Evolutionary conservation across 2,888 invertebrate species (phyloP).

Genomic region (Nephrotoma flavescens): DNA sequence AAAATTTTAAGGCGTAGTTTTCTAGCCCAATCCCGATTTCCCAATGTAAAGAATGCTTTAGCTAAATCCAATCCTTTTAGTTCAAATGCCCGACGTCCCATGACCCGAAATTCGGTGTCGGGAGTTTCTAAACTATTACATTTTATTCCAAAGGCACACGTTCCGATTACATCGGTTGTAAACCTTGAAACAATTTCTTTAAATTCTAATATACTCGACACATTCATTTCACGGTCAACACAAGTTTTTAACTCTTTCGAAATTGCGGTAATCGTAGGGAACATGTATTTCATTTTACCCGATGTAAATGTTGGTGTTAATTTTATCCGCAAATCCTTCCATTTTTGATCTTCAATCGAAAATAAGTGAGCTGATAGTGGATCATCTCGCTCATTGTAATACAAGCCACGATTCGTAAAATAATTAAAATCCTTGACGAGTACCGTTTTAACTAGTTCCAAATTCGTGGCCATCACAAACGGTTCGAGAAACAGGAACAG

Average conservation of each 20-base stretch:
- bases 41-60: not conserved
- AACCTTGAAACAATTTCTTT: conserved; percentile 23
- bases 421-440: conserved; percentile 27
- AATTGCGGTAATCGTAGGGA: conserved; percentile 20
- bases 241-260: conserved; percentile 4
- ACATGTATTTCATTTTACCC: conserved; percentile 35
- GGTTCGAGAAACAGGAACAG: not conserved
- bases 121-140: conserved; percentile 31
- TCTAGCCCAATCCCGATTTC: not conserved
- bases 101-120: conserved; percentile 23
- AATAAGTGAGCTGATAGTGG: conserved; percentile 17
- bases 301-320: conserved; percentile 35
- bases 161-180: conserved; percentile 30
- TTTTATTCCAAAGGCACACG: conserved; percentile 31
- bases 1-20: not conserved
- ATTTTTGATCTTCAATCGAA: not conserved
- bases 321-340: conserved; percentile 17
- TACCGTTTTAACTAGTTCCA: conserved; percentile 23
- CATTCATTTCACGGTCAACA: not conserved
- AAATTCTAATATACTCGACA: conserved; percentile 18
- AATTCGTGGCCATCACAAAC: not conserved
- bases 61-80: conserved; percentile 4
- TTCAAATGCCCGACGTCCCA: conserved; percentile 17
- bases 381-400: conserved; percentile 23
- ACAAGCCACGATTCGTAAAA: conserved; percentile 26